Evolutionary conservation across 2,888 invertebrate species (phyloP).

Genomic region (Fabriciana adippe): DNA sequence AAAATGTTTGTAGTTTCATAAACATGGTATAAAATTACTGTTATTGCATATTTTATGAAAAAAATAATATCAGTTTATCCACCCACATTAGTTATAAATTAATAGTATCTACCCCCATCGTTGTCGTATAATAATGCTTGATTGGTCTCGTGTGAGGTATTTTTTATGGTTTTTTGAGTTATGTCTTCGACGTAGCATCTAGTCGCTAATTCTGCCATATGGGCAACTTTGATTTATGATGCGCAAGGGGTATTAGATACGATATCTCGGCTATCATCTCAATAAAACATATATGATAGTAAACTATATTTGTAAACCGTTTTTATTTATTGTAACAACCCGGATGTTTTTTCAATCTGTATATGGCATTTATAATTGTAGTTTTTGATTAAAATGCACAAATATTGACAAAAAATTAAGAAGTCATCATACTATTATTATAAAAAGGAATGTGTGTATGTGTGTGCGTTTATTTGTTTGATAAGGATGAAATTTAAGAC

Average conservation of each 20-base stretch:
- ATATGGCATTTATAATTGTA: background rate
- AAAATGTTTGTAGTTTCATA: constrained; percentile 52
- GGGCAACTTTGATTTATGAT: constrained; percentile 67
- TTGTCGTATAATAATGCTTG: constrained; percentile 75
- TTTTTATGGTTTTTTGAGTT: constrained; percentile 72
- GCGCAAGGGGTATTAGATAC: constrained; percentile 32
- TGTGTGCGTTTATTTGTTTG: too few relatives aligned
- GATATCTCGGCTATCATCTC: constrained; percentile 23
- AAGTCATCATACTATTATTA: too few relatives aligned
- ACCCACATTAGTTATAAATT: constrained; percentile 82
- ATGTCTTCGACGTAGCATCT: constrained; percentile 61
- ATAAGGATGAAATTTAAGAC: too few relatives aligned
- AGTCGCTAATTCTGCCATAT: constrained; percentile 67
- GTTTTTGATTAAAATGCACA: too few relatives aligned
- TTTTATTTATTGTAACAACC: background rate
- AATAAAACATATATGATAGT: constrained; percentile 6
- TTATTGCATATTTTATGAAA: constrained; percentile 62
- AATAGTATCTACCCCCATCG: constrained; percentile 79
- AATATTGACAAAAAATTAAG: too few relatives aligned
- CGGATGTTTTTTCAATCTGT: background rate
- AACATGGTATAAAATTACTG: constrained; percentile 68
- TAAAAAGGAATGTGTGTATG: too few relatives aligned
- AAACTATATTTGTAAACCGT: background rate
- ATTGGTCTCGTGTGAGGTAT: constrained; percentile 80
- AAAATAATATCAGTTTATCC: constrained; percentile 78